Evolutionary conservation across 2,888 invertebrate species (phyloP).

Genomic region (Macrosoma leucophasiata): DNA sequence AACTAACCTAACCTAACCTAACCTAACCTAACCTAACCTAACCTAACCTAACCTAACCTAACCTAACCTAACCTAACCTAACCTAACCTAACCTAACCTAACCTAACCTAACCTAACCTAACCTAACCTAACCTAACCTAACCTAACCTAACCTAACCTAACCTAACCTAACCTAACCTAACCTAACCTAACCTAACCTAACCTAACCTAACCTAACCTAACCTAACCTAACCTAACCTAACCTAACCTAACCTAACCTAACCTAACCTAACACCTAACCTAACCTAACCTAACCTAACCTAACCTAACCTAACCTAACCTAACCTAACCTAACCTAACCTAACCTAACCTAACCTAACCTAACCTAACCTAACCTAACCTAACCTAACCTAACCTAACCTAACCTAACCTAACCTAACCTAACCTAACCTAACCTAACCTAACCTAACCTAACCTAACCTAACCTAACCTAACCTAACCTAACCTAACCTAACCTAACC

Average conservation of each 20-base stretch:
- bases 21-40: not conserved
- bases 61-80: constrained; percentile 11
- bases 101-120: constrained; percentile 11
- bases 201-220: constrained; percentile 11
- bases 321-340: constrained; percentile 11
- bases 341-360: constrained; percentile 11
- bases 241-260: constrained; percentile 11
- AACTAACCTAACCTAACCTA: not conserved
- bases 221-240: constrained; percentile 11
- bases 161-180: constrained; percentile 11
- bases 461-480: constrained; percentile 23
- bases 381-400: constrained; percentile 8
- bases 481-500: constrained; percentile 9
- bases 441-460: constrained; percentile 16
- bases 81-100: constrained; percentile 11
- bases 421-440: constrained; percentile 9
- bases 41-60: constrained; percentile 9
- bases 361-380: constrained; percentile 11
- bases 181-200: constrained; percentile 11
- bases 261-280: constrained; percentile 4
- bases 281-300: constrained; percentile 5
- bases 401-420: constrained; percentile 9
- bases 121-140: constrained; percentile 11
- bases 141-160: constrained; percentile 9
- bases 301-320: constrained; percentile 11